Conservation (phyloP, 92 coral and sea anemone species). For the Actinostola sp. region DNA sequence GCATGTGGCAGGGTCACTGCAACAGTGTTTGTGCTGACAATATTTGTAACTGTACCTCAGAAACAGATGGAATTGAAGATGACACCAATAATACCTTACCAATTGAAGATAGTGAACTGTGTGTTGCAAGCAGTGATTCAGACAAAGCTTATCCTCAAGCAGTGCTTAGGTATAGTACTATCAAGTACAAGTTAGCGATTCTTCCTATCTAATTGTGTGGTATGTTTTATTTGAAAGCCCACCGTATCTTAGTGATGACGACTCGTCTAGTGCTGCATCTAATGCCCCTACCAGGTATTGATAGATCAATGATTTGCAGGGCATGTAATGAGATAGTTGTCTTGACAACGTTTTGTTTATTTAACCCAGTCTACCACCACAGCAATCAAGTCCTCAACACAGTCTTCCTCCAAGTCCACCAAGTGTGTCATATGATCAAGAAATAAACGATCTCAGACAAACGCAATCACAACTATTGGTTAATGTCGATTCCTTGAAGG, state of each 20-base stretch:
- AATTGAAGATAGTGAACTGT: slow-evolving; percentile 59
- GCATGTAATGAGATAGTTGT: background rate
- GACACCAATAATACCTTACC: slow-evolving; percentile 46
- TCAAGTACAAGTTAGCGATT: no score
- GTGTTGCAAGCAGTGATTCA: slow-evolving; percentile 41
- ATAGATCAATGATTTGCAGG: background rate
- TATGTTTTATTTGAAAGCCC: slow-evolving; percentile 63
- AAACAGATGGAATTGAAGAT: slow-evolving; percentile 83
- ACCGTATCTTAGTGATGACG: slow-evolving; percentile 80
- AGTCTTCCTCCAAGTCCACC: slow-evolving; percentile 96
- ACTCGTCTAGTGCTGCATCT: slow-evolving; percentile 82
- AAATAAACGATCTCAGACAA: slow-evolving; percentile 66
- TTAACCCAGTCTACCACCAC: slow-evolving; percentile 32
- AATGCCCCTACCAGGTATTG: slow-evolving; percentile 79
- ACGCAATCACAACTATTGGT: slow-evolving; percentile 53
- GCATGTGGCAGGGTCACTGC: no score
- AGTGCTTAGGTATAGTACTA: slow-evolving; percentile 37
- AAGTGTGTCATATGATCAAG: slow-evolving; percentile 71
- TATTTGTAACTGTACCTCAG: slow-evolving; percentile 14
- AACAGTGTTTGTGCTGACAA: background rate
- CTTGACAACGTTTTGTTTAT: background rate
- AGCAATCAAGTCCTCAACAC: slow-evolving; percentile 73
- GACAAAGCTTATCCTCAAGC: slow-evolving; percentile 32
- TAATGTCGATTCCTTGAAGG: slow-evolving; percentile 62
- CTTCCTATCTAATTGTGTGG: background rate